A percentile compares a stretch with the other conserved stretches of the same genome.
These are phyloP conservation scores for Helicolenus hilgendorfi DNA, from an alignment of 2,797 vertebrate species.

Conservation along the genomic window DNA sequence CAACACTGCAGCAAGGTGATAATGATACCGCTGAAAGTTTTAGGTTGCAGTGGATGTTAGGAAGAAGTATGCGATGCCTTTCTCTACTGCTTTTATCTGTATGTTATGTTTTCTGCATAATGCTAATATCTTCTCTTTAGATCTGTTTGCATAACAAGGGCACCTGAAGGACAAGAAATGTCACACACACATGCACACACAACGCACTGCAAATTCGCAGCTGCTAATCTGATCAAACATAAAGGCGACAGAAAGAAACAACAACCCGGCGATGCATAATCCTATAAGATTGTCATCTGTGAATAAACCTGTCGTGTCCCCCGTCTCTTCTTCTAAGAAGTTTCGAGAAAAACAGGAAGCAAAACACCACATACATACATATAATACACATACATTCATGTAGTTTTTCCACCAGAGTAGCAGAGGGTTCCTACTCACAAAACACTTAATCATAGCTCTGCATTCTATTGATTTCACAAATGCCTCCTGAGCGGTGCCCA, in stretches of 20 bases:
- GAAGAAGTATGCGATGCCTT: background rate
- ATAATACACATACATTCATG: background rate
- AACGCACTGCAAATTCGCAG: conserved; percentile 35
- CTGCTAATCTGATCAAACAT: conserved; percentile 67
- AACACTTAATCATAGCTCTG: background rate
- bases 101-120: background rate
- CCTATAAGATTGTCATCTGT: conserved; percentile 45
- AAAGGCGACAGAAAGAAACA: conserved; percentile 4
- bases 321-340: background rate
- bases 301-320: conserved; percentile 35
- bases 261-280: conserved; percentile 49
- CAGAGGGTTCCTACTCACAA: background rate
- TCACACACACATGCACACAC: conserved; percentile 1
- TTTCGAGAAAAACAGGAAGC: conserved; percentile 28
- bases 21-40: conserved; percentile 37
- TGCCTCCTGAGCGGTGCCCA: background rate
- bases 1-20: conserved; percentile 58
- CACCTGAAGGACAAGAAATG: conserved; percentile 36
- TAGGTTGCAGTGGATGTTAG: background rate
- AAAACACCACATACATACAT: background rate
- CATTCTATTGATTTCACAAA: conserved; percentile 23
- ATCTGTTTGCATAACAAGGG: conserved; percentile 7
- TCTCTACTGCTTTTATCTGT: background rate
- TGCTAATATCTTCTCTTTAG: background rate
- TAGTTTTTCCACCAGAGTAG: background rate